Evolutionary conservation across 2,888 invertebrate species (phyloP).

Genomic region (Xanthia icteritia): DNA sequence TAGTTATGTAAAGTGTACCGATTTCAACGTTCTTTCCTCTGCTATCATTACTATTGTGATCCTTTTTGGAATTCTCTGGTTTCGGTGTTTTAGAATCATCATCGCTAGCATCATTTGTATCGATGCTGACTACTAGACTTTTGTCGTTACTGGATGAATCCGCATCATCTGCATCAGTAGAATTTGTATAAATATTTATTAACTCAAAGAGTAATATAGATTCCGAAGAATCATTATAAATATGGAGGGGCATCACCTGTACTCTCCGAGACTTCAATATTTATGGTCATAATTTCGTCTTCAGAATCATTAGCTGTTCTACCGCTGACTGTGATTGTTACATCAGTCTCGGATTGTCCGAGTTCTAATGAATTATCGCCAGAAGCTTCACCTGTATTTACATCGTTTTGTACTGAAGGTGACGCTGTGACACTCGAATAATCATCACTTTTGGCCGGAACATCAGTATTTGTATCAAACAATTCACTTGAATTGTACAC

Average conservation of each 20-base stretch:
- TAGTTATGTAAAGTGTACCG: constrained; percentile 22
- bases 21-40: constrained; percentile 42
- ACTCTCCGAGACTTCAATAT: constrained; percentile 51
- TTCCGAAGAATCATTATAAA: constrained; percentile 46
- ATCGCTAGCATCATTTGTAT: constrained; percentile 18
- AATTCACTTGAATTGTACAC: constrained; percentile 46
- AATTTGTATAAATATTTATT: constrained; percentile 26
- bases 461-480: constrained; percentile 40
- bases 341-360: constrained; percentile 31
- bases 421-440: constrained; percentile 25
- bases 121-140: constrained; percentile 29
- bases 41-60: constrained; percentile 4
- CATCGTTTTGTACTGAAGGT: constrained; percentile 41
- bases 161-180: constrained; percentile 39
- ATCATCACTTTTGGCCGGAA: constrained; percentile 40
- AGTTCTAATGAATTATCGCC: constrained; percentile 29
- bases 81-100: constrained; percentile 1
- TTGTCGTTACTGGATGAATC: constrained; percentile 23
- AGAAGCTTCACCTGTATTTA: constrained; percentile 39
- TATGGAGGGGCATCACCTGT: constrained; percentile 57
- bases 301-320: constrained; percentile 36
- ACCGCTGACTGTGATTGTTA: constrained; percentile 45
- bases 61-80: constrained; percentile 1
- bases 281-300: constrained; percentile 49
- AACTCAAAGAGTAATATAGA: constrained; percentile 9